Percentiles rank a stretch among this genome's conserved stretches.
Evolutionary conservation across 2,888 invertebrate genomes (phyloP).

Genomic region (Tipula confusa): DNA sequence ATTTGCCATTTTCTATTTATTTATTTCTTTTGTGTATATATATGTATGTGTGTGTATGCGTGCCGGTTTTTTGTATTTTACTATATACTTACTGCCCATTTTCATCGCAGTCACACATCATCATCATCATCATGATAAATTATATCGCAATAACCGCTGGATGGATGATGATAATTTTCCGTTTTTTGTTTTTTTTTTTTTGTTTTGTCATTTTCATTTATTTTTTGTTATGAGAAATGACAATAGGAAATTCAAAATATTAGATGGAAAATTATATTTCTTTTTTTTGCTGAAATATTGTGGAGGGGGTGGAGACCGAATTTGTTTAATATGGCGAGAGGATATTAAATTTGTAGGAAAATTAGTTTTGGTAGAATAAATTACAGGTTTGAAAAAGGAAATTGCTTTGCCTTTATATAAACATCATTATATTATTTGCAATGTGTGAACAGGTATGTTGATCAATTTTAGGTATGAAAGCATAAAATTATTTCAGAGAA

Average conservation of each 20-base stretch:
- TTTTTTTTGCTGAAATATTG: too few relatives aligned
- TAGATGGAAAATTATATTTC: neutral
- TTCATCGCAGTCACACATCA: conserved; percentile 20
- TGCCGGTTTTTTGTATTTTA: neutral
- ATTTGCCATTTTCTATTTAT: neutral
- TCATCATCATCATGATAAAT: conserved; percentile 20
- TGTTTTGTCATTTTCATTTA: neutral
- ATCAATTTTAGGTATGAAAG: too few relatives aligned
- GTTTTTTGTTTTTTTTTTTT: neutral
- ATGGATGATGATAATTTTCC: conserved; percentile 12
- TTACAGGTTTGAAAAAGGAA: conserved; percentile 14
- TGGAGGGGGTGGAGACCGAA: neutral
- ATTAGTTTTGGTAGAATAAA: neutral
- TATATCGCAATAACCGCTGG: conserved; percentile 3
- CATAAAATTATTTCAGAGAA: too few relatives aligned
- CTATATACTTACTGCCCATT: neutral
- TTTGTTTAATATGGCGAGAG: neutral
- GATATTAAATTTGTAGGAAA: conserved; percentile 20
- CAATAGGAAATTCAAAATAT: conserved; percentile 25
- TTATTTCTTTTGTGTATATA: neutral
- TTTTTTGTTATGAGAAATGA: neutral
- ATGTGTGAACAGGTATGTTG: too few relatives aligned
- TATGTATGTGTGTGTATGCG: neutral
- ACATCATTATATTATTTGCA: neutral
- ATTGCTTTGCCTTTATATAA: neutral